Conservation (phyloP, 2,113 vertebrate species). For the Phoxinus phoxinus region DNA sequence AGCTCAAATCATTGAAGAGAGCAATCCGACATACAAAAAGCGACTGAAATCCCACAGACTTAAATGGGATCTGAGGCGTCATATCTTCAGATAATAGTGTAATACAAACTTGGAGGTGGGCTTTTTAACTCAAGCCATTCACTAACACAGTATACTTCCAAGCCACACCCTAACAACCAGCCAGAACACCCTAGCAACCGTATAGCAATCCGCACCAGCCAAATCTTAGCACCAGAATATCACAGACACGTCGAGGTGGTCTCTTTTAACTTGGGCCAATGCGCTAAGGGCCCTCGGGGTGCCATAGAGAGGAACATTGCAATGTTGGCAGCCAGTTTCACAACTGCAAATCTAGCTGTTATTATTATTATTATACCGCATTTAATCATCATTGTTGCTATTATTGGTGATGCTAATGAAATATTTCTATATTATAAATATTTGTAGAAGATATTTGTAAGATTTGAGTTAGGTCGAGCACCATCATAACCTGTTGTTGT, state of each 20-base stretch:
- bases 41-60: neutral
- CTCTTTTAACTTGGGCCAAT: neutral
- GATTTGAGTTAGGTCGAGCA: neutral
- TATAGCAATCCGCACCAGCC: neutral
- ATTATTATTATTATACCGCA: neutral
- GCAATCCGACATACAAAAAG: neutral
- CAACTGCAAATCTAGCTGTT: too few relatives aligned
- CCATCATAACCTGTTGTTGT: neutral
- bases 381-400: neutral
- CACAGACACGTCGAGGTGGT: too few relatives aligned
- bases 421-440: neutral
- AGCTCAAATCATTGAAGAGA: neutral
- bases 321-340: neutral
- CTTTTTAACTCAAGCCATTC: neutral
- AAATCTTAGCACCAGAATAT: neutral
- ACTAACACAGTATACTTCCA: neutral
- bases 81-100: neutral
- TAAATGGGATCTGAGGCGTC: neutral
- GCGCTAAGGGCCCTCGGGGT: neutral
- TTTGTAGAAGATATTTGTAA: neutral
- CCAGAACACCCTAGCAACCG: neutral
- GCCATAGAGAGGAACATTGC: neutral
- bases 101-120: neutral
- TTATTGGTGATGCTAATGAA: neutral
- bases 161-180: constrained; percentile 6